Base-by-base conservation (phyloP, 1,140 invertebrate species). In the Magallana angulata region DNA sequence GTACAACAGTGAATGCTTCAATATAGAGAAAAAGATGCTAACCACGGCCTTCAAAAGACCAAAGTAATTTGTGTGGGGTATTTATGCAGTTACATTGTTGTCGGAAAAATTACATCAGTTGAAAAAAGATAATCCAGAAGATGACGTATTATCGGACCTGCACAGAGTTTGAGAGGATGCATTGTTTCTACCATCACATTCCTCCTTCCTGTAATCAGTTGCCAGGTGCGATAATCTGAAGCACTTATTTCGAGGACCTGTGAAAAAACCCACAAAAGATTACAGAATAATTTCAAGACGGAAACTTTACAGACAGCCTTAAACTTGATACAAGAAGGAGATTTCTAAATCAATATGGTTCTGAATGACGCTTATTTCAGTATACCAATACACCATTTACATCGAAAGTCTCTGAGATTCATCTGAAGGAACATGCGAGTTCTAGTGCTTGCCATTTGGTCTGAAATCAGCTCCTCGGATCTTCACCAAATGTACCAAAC, bases 361-460 rank as follows among this genome's bases (percentile, higher is more conserved):
- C 48, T 90, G 5, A 88, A 84, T 36, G 87, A 48, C 71, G 89
- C 87, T 56, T 90, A 90, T 71, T 76, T 88, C n/a, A 60, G 57
- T 68, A 82, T 90, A 16, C 56, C 80, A 56, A 86, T 90, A 58
- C 16, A 88, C 59, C 48, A 56, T 58, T 18, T 86, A 8, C 60
- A 48, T 71, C 36, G 62, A 56, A 85, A 88, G 57, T 85, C 58
- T 76, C 48, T 90, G 9, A 68, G 76, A 60, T 90, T 90, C 64
- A 24, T 18, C 11, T 86, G 80, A 64, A 58, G 80, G 48, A 76
- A 57, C 84, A 5, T 90, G 84, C 64, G 16, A 86, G 56, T 90
- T 88, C 84, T 1, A n/a, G 11, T 56, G 56, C n/a, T 14, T 88
- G 24, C 87, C 89, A 24, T 86, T 86, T 82, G 87, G 87, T 6